phyloP scores from a whole-genome alignment of 2,797 vertebrate genomes.

The Anabas testudineus region DNA sequence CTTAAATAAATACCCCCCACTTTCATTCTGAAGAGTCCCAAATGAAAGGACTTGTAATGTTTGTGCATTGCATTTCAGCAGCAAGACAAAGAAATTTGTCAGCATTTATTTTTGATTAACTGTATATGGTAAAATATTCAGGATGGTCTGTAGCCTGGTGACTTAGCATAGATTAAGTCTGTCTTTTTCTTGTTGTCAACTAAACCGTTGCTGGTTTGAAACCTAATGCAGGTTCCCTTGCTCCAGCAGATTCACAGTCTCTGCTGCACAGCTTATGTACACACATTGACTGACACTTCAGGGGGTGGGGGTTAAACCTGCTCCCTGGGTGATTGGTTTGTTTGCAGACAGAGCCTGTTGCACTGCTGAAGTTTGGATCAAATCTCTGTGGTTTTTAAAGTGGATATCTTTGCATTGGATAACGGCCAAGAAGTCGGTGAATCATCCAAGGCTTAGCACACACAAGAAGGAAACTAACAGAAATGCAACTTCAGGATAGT shows the following conservation, averaged over 20 bases:
- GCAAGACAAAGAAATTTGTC: slow-evolving; percentile 7
- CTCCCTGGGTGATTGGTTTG: neutral
- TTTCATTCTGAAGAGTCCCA: neutral
- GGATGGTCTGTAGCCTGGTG: slow-evolving; percentile 14
- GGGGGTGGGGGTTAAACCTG: neutral
- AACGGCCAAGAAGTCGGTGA: slow-evolving; percentile 6
- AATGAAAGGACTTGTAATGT: neutral
- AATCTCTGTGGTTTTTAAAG: neutral
- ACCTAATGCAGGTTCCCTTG: neutral
- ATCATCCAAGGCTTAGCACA: neutral
- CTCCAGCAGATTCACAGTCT: neutral
- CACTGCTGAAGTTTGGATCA: neutral
- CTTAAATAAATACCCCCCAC: slow-evolving; percentile 9
- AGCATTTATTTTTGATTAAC: slow-evolving; percentile 21
- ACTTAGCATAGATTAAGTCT: neutral
- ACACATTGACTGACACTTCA: slow-evolving; percentile 5
- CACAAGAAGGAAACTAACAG: neutral
- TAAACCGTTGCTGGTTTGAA: neutral
- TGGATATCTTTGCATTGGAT: neutral
- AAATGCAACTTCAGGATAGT: neutral
- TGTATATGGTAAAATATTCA: slow-evolving; percentile 1
- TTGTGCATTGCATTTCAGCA: slow-evolving; percentile 11
- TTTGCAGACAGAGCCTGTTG: neutral
- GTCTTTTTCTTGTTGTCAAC: neutral
- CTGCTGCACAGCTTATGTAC: neutral